These are phyloP conservation scores for Anarhynchus alexandrinus DNA, from an alignment of 2,113 vertebrate species.

Conservation along the genomic window DNA sequence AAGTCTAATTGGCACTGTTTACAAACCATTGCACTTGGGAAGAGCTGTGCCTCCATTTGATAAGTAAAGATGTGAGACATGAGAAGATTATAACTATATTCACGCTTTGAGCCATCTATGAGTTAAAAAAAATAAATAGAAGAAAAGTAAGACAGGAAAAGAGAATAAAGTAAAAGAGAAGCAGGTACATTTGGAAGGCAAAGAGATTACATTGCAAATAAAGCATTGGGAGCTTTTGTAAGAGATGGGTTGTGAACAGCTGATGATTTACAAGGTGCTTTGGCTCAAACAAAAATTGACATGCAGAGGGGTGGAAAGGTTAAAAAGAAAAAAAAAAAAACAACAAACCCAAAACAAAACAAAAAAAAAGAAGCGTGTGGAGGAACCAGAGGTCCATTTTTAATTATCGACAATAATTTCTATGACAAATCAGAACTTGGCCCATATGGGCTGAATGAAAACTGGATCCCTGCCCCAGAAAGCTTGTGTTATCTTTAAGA, in stretches of 20 bases:
- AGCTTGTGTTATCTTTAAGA: neutral
- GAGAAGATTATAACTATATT: slow-evolving; percentile 35
- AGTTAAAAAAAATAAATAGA: neutral
- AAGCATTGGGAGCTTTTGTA: neutral
- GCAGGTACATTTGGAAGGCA: neutral
- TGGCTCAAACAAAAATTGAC: neutral
- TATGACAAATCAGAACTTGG: neutral
- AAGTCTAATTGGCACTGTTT: slow-evolving; percentile 41
- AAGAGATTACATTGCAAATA: neutral
- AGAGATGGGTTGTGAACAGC: neutral
- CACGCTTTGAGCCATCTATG: neutral
- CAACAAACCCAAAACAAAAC: no score
- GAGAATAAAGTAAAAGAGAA: neutral
- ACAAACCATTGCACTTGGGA: slow-evolving; percentile 43
- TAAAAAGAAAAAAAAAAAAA: neutral
- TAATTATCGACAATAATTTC: neutral
- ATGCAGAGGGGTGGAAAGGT: neutral
- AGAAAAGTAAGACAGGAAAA: neutral
- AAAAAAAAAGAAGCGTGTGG: neutral
- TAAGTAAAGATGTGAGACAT: slow-evolving; percentile 46
- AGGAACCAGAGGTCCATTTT: neutral
- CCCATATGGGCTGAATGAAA: neutral
- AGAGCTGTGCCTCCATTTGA: neutral
- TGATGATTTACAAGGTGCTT: neutral
- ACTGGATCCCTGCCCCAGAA: neutral